Evolutionary conservation across 2,888 invertebrate species (phyloP), one percentile per base, ranked within the genome.

Genomic region (Geophilus truncorum): DNA sequence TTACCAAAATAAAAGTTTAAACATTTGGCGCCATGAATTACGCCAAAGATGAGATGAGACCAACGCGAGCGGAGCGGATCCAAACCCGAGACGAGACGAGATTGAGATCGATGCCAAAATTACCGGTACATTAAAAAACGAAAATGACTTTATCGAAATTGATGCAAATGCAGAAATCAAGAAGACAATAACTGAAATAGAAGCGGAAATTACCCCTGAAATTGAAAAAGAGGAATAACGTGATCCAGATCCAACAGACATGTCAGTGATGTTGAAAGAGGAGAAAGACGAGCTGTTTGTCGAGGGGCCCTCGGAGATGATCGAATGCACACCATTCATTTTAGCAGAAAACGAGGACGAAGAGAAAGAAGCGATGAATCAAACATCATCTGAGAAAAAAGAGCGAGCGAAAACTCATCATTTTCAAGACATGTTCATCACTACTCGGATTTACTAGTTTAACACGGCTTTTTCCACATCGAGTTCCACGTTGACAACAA

Each of bases 311-410:
- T 28, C 70, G 28, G 70, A 70, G 10, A 70, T 70, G 70, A 70
- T 70, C 23, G 70, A 70, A 70, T 70, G 70, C 28, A 70, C 70
- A 2, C 70, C 70, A n/a, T 25, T 28, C 12, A 70, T 70, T 12
- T 25, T 70, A 70, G 7, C 23, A 2, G 70, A 70, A 23, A 70
- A 70, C 70, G 25, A 25, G 1, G 70, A 70, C 28, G 70, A 70
- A 0, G 70, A 70, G 1, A 28, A 70, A 70, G 0, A 10, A 25
- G n/a, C 10, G 4, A 2, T 15, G 25, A 1, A 10, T 0, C 2
- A 10, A 10, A 28, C 23, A 10, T 12, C 25, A 28, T 81, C 90
- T 88, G 12, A 23, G 15, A 3, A 0, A 70, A 25, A 28, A 70
- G 70, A 70, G 15, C 70, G 70, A 0, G 84, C 86, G 7, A 9